Evolutionary conservation across 2,797 vertebrate genomes (phyloP).

Genomic region (Coilia nasus): DNA sequence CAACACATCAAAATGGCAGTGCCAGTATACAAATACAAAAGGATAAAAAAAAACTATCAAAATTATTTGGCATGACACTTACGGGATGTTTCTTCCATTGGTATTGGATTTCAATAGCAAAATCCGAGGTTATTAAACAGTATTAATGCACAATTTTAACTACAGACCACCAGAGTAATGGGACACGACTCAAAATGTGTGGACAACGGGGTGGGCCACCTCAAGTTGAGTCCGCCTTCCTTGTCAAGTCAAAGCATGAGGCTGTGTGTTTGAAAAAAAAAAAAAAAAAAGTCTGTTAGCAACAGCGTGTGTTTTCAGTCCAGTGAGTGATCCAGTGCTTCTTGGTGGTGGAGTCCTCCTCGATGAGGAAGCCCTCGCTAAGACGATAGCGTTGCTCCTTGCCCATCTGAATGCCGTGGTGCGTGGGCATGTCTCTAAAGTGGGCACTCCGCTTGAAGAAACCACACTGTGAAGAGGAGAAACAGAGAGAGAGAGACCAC

Average conservation of each 20-base stretch:
- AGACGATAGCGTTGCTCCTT: conserved; percentile 77
- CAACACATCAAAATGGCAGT: too few species aligned
- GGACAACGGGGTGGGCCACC: too few species aligned
- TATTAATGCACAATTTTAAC: neutral
- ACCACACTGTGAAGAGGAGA: conserved; percentile 72
- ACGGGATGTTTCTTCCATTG: neutral
- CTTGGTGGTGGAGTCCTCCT: conserved; percentile 59
- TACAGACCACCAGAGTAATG: neutral
- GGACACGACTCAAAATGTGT: neutral
- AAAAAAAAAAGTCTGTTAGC: conserved; percentile 53
- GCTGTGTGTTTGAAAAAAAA: too few species aligned
- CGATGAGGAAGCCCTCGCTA: conserved; percentile 72
- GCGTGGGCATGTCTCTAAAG: conserved; percentile 79
- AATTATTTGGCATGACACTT: neutral
- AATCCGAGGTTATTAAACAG: neutral
- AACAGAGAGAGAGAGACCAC: neutral
- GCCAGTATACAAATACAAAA: neutral
- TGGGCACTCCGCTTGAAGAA: conserved; percentile 82
- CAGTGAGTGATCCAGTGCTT: conserved; percentile 89
- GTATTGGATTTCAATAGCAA: neutral
- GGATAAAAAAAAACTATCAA: neutral
- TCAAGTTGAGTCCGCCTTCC: too few species aligned
- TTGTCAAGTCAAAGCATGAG: too few species aligned
- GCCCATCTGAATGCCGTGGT: conserved; percentile 82
- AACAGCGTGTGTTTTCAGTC: conserved; percentile 74